A percentile compares a stretch with the other conserved stretches of the same genome.
phyloP scores from a whole-genome alignment of 2,113 vertebrate genomes.

The Thamnophis sirtalis region DNA sequence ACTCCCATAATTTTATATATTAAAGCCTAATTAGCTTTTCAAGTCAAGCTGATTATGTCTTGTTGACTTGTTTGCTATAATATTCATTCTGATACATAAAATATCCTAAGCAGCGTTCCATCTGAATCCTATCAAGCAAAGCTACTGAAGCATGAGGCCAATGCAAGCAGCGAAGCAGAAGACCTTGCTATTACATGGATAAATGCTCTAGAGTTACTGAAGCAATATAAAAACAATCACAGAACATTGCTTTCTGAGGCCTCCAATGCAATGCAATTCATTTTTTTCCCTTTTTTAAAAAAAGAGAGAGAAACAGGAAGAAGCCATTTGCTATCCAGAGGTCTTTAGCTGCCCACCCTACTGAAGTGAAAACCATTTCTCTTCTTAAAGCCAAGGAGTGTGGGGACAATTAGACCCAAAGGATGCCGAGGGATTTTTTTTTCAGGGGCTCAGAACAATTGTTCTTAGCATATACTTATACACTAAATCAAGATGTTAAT shows the following conservation, averaged over 20 bases:
- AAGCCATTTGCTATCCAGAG: slow-evolving; percentile 22
- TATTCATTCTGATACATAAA: slow-evolving; percentile 69
- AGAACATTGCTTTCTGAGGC: slow-evolving; percentile 64
- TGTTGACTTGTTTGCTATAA: slow-evolving; percentile 61
- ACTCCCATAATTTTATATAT: slow-evolving; percentile 30
- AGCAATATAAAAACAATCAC: slow-evolving; percentile 73
- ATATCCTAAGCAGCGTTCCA: slow-evolving; percentile 65
- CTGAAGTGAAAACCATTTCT: slow-evolving; percentile 25
- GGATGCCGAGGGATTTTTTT: slow-evolving; percentile 34
- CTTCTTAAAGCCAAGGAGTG: slow-evolving; percentile 33
- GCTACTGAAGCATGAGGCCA: slow-evolving; percentile 67
- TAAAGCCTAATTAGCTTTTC: slow-evolving; percentile 49
- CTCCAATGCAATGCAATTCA: slow-evolving; percentile 47
- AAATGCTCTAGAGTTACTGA: slow-evolving; percentile 70
- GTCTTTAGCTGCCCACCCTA: slow-evolving; percentile 12
- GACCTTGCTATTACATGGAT: slow-evolving; percentile 74
- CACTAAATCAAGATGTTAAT: slow-evolving; percentile 50
- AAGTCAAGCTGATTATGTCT: slow-evolving; percentile 51
- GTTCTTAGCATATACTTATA: slow-evolving; percentile 35
- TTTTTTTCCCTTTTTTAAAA: background rate
- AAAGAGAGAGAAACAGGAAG: slow-evolving; percentile 27
- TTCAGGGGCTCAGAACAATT: slow-evolving; percentile 40
- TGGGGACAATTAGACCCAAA: slow-evolving; percentile 23
- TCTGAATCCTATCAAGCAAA: slow-evolving; percentile 68
- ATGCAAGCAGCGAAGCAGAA: slow-evolving; percentile 67